These are phyloP conservation scores for Lepilemur ruficaudatus DNA, from an alignment of 2,797 vertebrate species.

Conservation along the genomic window DNA sequence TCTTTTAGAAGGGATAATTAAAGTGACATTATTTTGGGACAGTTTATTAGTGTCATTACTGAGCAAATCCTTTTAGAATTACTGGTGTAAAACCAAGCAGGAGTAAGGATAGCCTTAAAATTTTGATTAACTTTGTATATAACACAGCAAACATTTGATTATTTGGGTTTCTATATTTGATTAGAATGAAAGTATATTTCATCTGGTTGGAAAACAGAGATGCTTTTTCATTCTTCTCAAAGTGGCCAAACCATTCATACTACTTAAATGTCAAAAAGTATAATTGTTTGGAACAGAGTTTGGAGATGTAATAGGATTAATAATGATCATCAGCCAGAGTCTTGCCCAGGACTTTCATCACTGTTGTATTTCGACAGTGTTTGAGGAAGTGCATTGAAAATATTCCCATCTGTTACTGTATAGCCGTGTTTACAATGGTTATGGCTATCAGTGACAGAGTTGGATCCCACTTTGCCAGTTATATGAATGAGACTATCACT, in stretches of 20 bases:
- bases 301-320: background rate
- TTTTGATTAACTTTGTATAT: constrained; percentile 8
- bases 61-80: constrained; percentile 24
- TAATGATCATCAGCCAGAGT: background rate
- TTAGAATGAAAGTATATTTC: background rate
- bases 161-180: background rate
- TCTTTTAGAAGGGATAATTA: constrained; percentile 10
- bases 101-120: background rate
- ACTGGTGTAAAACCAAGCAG: background rate
- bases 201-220: background rate
- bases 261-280: background rate
- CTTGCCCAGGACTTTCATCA: background rate
- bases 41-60: background rate
- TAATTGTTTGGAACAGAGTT: background rate
- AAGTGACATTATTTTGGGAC: background rate
- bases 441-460: background rate
- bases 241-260: background rate
- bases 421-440: background rate
- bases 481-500: background rate
- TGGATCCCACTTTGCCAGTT: background rate
- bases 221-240: background rate
- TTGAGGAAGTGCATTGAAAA: background rate
- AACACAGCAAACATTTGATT: background rate
- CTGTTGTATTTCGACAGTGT: background rate
- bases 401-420: background rate